Percentiles rank a stretch among this genome's conserved stretches.
Conservation (phyloP, 2,888 invertebrate genomes). For the Pseudanteris insignis region DNA sequence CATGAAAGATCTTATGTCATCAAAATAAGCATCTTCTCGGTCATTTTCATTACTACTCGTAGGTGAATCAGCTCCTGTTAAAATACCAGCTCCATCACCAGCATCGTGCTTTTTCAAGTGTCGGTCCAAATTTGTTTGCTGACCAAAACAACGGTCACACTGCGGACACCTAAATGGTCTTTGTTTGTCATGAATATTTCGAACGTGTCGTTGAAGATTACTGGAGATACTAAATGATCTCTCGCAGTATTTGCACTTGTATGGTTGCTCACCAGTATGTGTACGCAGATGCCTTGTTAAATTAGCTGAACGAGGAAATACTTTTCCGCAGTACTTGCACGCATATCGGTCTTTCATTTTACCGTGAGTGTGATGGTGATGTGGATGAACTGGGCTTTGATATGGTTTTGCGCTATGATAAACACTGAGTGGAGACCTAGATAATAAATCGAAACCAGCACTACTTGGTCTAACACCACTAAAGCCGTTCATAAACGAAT, state of each 20-base stretch:
- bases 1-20: conserved; percentile 90
- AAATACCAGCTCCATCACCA: conserved; percentile 77
- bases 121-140: conserved; percentile 97
- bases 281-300: conserved; percentile 95
- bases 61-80: conserved; percentile 79
- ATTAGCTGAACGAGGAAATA: conserved; percentile 97
- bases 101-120: conserved; percentile 98
- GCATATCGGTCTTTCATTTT: conserved; percentile 91
- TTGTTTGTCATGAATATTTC: conserved; percentile 99
- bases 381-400: conserved; percentile 72
- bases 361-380: conserved; percentile 50
- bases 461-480: conserved; percentile 71
- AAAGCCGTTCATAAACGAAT: conserved; percentile 75
- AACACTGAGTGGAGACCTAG: conserved; percentile 66
- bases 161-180: conserved; percentile 97
- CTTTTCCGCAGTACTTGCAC: conserved; percentile 97
- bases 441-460: conserved; percentile 70
- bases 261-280: conserved; percentile 97
- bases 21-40: conserved; percentile 80
- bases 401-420: conserved; percentile 75
- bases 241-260: conserved; percentile 98
- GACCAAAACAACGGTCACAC: conserved; percentile 97
- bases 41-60: conserved; percentile 85
- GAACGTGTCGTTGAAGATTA: conserved; percentile 96
- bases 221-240: conserved; percentile 98